phyloP scores from a whole-genome alignment of 2,113 vertebrate genomes.

The Ammodramus savannarum region DNA sequence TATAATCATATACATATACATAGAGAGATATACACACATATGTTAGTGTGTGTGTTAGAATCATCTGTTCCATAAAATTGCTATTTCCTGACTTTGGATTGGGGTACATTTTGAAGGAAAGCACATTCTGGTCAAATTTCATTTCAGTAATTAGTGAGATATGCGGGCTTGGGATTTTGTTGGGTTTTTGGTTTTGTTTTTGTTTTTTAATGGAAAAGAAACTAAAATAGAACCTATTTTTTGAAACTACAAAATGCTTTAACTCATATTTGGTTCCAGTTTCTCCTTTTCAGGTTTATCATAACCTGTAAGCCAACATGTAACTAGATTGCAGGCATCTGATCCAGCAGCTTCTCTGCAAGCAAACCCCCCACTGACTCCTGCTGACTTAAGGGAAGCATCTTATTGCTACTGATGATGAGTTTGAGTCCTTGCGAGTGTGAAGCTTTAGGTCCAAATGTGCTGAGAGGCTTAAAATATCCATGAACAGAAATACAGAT shows the following conservation, averaged over 20 bases:
- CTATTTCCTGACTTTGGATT: not conserved
- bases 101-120: not conserved
- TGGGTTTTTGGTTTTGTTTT: too few species aligned
- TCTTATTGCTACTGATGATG: not conserved
- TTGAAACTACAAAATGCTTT: not conserved
- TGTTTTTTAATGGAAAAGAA: not conserved
- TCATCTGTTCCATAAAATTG: not conserved
- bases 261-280: not conserved
- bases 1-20: not conserved
- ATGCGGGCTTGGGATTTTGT: not conserved
- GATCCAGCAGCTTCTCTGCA: not conserved
- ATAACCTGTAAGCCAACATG: not conserved
- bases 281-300: not conserved
- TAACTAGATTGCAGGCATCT: not conserved
- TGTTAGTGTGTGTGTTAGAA: not conserved
- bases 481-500: constrained; percentile 19
- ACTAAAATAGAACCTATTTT: not conserved
- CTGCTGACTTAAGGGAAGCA: not conserved
- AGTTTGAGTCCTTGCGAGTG: not conserved
- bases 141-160: not conserved
- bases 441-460: constrained; percentile 1
- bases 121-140: not conserved
- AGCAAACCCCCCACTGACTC: not conserved
- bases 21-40: not conserved
- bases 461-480: constrained; percentile 48